Evolutionary conservation across 2,888 invertebrate species (phyloP).

Genomic region (Rhodophaea formosa): DNA sequence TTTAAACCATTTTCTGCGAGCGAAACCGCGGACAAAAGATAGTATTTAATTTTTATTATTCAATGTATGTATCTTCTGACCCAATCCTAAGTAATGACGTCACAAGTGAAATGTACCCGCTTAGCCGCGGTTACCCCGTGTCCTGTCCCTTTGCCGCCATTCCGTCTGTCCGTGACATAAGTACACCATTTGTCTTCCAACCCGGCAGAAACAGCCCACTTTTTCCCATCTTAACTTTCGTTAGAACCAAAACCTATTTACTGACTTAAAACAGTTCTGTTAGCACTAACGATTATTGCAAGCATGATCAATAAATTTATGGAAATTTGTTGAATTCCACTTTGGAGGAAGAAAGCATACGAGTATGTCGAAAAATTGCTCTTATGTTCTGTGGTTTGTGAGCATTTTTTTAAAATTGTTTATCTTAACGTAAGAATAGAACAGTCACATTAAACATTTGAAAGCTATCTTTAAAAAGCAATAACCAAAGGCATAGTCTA

Average conservation of each 20-base stretch:
- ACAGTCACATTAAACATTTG: no score
- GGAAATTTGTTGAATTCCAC: conserved; percentile 8
- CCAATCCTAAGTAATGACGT: conserved; percentile 5
- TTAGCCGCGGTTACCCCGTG: background rate
- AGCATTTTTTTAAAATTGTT: no score
- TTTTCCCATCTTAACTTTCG: conserved; percentile 39
- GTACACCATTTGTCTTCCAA: conserved; percentile 6
- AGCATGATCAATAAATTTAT: background rate
- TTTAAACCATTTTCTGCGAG: no score
- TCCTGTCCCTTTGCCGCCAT: background rate
- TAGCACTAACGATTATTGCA: conserved; percentile 8
- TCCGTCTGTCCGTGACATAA: conserved; percentile 5
- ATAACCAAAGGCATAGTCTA: no score
- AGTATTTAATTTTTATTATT: background rate
- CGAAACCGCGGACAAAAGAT: no score
- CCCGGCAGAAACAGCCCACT: conserved; percentile 39
- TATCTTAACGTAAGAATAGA: no score
- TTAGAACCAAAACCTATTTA: conserved; percentile 31
- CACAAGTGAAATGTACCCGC: background rate
- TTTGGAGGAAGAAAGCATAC: conserved; percentile 1
- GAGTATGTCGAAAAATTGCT: background rate
- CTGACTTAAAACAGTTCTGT: conserved; percentile 6
- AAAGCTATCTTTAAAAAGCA: no score
- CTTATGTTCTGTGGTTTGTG: background rate
- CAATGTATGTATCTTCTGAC: background rate